Evolutionary conservation across 2,113 vertebrate genomes (phyloP).

Genomic region (Forbesichthys papilliferus): DNA sequence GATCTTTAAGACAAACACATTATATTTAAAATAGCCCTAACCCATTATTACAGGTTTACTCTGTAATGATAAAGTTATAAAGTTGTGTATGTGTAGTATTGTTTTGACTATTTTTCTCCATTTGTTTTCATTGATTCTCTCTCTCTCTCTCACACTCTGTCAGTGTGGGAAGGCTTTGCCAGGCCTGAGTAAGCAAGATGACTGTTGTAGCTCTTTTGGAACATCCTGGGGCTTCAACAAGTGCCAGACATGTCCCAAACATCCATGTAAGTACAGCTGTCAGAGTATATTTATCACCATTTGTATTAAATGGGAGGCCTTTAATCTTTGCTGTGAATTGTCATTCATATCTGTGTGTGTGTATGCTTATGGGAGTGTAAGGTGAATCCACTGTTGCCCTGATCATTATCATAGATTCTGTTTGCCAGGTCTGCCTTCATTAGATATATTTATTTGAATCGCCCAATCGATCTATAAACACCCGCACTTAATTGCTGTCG

Average conservation of each 20-base stretch:
- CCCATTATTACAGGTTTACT: background rate
- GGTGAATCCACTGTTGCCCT: too few relatives aligned
- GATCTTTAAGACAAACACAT: slow-evolving; percentile 6
- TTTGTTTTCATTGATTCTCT: background rate
- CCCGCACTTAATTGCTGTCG: too few relatives aligned
- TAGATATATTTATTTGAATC: too few relatives aligned
- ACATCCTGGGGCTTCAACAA: slow-evolving; percentile 99
- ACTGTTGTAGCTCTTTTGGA: slow-evolving; percentile 93
- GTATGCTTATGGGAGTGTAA: too few relatives aligned
- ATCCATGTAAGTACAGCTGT: slow-evolving; percentile 81
- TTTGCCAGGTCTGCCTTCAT: too few relatives aligned
- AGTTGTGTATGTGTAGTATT: background rate
- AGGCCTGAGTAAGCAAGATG: slow-evolving; percentile 94
- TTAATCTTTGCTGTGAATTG: background rate
- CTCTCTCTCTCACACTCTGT: background rate
- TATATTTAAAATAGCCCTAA: background rate
- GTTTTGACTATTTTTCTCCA: background rate
- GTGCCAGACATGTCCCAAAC: slow-evolving; percentile 96
- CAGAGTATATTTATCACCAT: background rate
- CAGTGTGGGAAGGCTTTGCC: slow-evolving; percentile 98
- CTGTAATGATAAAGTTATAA: too few relatives aligned
- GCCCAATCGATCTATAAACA: too few relatives aligned
- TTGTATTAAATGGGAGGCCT: background rate
- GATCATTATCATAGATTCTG: too few relatives aligned
- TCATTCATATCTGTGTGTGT: background rate